Percentiles rank a stretch among this genome's conserved stretches.
Conservation (phyloP, 2,888 invertebrate genomes). For the Galerucella pusilla region DNA sequence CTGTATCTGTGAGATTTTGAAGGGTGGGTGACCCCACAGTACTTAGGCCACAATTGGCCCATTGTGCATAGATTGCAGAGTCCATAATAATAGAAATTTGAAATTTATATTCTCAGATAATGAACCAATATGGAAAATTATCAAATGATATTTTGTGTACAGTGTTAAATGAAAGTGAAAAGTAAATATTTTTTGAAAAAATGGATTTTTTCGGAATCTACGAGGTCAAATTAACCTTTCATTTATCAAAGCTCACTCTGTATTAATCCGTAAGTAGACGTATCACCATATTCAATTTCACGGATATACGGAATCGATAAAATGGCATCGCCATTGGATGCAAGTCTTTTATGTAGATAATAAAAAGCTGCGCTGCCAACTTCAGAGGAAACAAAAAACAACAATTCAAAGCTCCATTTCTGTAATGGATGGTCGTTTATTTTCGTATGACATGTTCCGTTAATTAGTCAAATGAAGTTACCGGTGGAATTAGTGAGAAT, state of each 20-base stretch:
- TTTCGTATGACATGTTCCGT: not conserved
- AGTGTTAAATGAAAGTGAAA: no score
- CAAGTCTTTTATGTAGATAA: not conserved
- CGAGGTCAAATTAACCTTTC: not conserved
- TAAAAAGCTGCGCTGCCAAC: not conserved
- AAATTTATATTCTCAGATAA: no score
- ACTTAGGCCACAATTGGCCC: no score
- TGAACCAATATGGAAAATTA: no score
- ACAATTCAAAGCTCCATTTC: not conserved
- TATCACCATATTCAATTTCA: conserved; percentile 3
- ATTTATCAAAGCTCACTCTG: not conserved
- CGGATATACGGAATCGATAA: not conserved
- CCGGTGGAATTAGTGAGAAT: not conserved
- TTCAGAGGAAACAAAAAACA: not conserved
- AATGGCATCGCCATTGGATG: not conserved
- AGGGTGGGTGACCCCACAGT: no score
- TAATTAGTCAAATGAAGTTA: conserved; percentile 4
- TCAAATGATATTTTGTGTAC: no score
- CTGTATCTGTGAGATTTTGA: no score
- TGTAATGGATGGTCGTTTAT: not conserved
- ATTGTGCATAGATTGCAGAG: no score
- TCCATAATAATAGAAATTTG: no score
- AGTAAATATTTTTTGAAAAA: no score
- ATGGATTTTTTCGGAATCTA: no score
- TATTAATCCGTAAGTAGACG: not conserved